A percentile compares a stretch with the other conserved stretches of the same genome.
Conservation (phyloP, 1,140 invertebrate genomes). For the Drosophila hydei region DNA sequence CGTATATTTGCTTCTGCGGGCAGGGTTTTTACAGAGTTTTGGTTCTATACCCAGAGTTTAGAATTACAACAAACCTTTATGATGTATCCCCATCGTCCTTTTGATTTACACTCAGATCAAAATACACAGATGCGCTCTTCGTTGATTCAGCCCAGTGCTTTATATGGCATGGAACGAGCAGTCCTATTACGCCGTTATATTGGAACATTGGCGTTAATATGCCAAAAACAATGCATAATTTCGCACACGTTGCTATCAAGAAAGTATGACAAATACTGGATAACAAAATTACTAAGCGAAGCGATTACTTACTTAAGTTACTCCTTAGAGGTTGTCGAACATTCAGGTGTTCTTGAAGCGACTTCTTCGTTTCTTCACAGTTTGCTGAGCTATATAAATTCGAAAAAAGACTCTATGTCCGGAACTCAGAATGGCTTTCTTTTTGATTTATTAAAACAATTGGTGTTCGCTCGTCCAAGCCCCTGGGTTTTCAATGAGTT, state of each 20-base stretch:
- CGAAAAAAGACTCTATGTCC: background rate
- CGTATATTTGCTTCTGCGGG: conserved; percentile 49
- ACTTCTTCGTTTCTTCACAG: conserved; percentile 53
- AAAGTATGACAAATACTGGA: conserved; percentile 46
- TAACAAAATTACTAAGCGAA: conserved; percentile 59
- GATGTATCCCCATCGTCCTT: conserved; percentile 56
- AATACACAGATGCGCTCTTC: background rate
- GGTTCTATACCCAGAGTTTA: conserved; percentile 53
- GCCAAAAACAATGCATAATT: conserved; percentile 39
- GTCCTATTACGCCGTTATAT: conserved; percentile 67
- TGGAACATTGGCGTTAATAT: conserved; percentile 63
- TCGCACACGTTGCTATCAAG: conserved; percentile 36
- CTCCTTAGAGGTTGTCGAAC: conserved; percentile 60
- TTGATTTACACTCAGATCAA: conserved; percentile 31
- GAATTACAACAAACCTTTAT: conserved; percentile 55
- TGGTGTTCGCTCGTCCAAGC: conserved; percentile 70
- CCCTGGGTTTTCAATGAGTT: conserved; percentile 69
- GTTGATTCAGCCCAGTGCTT: conserved; percentile 36
- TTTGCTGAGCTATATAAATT: conserved; percentile 23
- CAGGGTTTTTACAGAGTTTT: conserved; percentile 66
- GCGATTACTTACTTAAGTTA: conserved; percentile 65
- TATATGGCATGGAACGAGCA: conserved; percentile 55
- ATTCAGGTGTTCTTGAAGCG: conserved; percentile 70
- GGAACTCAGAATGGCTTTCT: conserved; percentile 29
- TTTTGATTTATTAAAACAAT: conserved; percentile 61